A percentile compares a stretch with the other conserved stretches of the same genome.
Evolutionary conservation across 2,888 invertebrate species (phyloP).

Genomic region (Agriopis marginaria): DNA sequence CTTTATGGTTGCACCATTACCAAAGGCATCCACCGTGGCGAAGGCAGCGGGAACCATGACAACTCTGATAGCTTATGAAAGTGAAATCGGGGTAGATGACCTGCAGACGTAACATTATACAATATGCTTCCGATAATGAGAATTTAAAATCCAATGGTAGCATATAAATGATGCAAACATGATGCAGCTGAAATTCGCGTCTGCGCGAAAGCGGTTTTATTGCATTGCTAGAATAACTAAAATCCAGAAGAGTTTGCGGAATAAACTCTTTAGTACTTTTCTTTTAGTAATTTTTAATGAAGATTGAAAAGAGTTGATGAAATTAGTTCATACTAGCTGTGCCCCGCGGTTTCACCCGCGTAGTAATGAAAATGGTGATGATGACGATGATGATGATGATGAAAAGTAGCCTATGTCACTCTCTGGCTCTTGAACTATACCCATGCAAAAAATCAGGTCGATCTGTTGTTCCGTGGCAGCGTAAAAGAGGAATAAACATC

Average conservation of each 20-base stretch:
- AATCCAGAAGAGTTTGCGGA: background rate
- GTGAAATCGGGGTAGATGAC: slow-evolving; percentile 69
- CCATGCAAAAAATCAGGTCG: no score
- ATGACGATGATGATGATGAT: no score
- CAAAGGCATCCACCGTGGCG: slow-evolving; percentile 59
- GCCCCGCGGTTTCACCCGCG: no score
- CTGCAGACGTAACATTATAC: slow-evolving; percentile 38
- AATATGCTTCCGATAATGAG: slow-evolving; percentile 27
- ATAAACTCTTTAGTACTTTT: background rate
- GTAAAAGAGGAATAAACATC: no score
- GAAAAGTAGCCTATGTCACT: no score
- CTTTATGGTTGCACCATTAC: slow-evolving; percentile 67
- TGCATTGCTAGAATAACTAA: slow-evolving; percentile 1
- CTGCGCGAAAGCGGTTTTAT: slow-evolving; percentile 5
- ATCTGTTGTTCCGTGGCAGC: no score
- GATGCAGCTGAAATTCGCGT: background rate
- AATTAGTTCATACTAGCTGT: background rate
- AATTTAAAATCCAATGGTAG: slow-evolving; percentile 12
- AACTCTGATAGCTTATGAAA: slow-evolving; percentile 73
- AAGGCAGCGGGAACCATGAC: slow-evolving; percentile 56
- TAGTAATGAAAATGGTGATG: no score
- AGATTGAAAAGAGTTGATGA: no score
- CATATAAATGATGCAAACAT: slow-evolving; percentile 13
- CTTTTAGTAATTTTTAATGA: background rate
- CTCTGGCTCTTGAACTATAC: no score